Evolutionary conservation across 1,140 invertebrate species (phyloP).

Genomic region (Diachasma alloeum): DNA sequence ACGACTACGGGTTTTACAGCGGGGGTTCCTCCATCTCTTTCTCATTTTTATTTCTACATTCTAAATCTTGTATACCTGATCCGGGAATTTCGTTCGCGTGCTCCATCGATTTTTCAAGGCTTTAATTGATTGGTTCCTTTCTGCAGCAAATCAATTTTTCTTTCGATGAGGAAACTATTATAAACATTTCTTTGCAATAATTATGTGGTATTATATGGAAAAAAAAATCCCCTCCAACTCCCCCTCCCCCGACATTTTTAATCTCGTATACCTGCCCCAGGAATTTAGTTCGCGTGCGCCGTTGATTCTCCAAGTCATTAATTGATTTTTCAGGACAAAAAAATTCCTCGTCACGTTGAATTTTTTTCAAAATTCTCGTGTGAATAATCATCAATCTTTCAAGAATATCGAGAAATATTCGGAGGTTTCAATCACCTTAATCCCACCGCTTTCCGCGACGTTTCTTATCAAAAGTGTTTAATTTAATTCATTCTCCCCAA

Average conservation of each 20-base stretch:
- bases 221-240: no score
- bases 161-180: not conserved
- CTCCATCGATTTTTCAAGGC: not conserved
- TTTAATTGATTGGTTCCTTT: not conserved
- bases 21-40: slow-evolving; percentile 15
- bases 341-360: no score
- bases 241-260: no score
- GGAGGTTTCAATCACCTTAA: no score
- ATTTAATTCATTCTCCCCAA: no score
- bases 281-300: slow-evolving; percentile 20
- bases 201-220: no score
- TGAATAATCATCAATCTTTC: no score
- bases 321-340: not conserved
- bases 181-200: no score
- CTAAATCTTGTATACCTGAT: slow-evolving; percentile 15
- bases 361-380: no score
- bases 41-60: slow-evolving; percentile 15
- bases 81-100: slow-evolving; percentile 24
- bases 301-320: not conserved
- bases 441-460: not conserved
- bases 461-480: not conserved
- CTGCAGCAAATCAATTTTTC: not conserved
- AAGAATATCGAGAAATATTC: no score
- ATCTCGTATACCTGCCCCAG: not conserved
- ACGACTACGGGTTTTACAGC: slow-evolving; percentile 27